A percentile compares a stretch with the other conserved stretches of the same genome.
phyloP scores from a whole-genome alignment of 2,113 vertebrate genomes.

The Pseudolaguvia tuberculata region DNA sequence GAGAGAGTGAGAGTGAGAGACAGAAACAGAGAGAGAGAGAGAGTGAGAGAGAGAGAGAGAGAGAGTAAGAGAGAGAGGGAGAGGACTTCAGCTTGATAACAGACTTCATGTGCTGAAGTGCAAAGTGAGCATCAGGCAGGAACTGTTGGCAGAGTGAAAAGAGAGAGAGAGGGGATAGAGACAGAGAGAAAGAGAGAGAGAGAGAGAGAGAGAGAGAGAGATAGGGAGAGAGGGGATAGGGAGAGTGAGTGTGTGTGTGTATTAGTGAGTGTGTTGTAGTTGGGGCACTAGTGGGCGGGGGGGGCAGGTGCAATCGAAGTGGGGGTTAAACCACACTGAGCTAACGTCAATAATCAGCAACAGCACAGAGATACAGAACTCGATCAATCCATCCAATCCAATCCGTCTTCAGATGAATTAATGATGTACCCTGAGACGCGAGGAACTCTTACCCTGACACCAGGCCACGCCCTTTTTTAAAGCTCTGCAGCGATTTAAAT shows the following conservation, averaged over 20 bases:
- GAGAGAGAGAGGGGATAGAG: background rate
- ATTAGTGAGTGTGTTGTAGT: background rate
- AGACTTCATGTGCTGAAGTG: no score
- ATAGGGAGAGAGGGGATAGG: slow-evolving; percentile 12
- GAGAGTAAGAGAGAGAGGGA: no score
- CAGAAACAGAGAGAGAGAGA: no score
- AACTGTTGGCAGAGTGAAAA: background rate
- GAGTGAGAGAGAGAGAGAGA: no score
- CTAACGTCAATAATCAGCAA: slow-evolving; percentile 7
- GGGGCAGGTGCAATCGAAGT: slow-evolving; percentile 10
- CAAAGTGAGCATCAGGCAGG: no score
- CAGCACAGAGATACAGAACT: background rate
- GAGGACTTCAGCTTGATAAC: no score
- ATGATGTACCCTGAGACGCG: slow-evolving; percentile 48
- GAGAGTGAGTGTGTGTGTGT: slow-evolving; percentile 9
- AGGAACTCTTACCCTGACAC: slow-evolving; percentile 37
- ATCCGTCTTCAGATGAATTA: slow-evolving; percentile 37
- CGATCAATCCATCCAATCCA: background rate
- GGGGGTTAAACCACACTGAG: slow-evolving; percentile 28
- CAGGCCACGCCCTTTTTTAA: background rate
- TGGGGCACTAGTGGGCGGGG: background rate
- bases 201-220: slow-evolving; percentile 16
- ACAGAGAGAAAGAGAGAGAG: slow-evolving; percentile 24
- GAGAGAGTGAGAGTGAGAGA: no score
- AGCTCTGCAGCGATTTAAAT: slow-evolving; percentile 1